Percentiles rank a stretch among this genome's conserved stretches.
Evolutionary conservation across 2,888 invertebrate species (phyloP).

Genomic region (Sicus ferrugineus): DNA sequence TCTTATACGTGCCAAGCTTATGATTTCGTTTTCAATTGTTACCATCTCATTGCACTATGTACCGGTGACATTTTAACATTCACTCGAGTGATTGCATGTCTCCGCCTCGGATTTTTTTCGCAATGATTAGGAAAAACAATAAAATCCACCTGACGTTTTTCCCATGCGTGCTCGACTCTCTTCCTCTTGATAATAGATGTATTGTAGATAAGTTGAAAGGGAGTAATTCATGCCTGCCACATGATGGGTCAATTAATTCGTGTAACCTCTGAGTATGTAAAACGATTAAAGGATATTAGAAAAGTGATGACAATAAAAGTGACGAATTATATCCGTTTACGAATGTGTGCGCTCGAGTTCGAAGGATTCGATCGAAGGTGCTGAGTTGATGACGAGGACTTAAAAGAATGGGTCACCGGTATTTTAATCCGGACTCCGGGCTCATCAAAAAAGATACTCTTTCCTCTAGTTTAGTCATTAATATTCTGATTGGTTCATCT

Average conservation of each 20-base stretch:
- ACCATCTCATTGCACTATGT: no score
- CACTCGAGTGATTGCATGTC: no score
- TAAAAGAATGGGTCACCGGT: no score
- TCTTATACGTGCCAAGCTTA: no score
- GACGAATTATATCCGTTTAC: constrained; percentile 22
- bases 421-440: no score
- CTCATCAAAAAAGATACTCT: background rate
- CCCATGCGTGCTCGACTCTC: constrained; percentile 56
- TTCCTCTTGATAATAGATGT: no score
- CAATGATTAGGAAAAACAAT: constrained; percentile 61
- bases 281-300: constrained; percentile 3
- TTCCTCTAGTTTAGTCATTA: background rate
- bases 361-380: background rate
- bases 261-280: constrained; percentile 27
- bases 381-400: background rate
- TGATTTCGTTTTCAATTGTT: no score
- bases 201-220: background rate
- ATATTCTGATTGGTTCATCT: background rate
- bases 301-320: no score
- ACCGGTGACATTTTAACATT: background rate
- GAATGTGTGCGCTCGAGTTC: constrained; percentile 12
- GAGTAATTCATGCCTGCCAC: background rate
- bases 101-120: constrained; percentile 55
- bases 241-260: constrained; percentile 23
- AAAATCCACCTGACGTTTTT: constrained; percentile 62